Evolutionary conservation across 53 echinoderm and acorn worm species (phyloP), one percentile per base, ranked within the genome.

Genomic region (Hippasteria phrygiana): DNA sequence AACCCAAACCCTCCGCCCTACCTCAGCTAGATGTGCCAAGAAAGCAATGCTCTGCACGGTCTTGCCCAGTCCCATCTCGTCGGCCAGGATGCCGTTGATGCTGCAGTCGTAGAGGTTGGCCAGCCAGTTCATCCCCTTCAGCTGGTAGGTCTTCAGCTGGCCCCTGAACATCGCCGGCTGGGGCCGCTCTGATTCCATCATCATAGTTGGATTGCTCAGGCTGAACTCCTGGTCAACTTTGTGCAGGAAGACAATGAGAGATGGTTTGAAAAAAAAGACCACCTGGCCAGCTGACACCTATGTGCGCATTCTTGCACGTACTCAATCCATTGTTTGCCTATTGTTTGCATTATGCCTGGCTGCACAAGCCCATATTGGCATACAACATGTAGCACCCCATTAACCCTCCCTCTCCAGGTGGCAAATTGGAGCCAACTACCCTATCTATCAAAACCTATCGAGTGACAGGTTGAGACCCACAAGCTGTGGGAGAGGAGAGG

Each of bases 11-110:
- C 67, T 26, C 2, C 33, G 9, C 26, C 79, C 46, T 80, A 96
- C 94, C 94, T 96, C 97, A 33, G 95, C 97, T 8, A 97, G 89
- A 73, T 98, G 99, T 22, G 99, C 94, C 41, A 99, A 50, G 76
- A 99, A 94, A 62, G 90, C 99, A 71, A 96, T 96, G 35, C 94
- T 99, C 94, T 99, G 99, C 17, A 99, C 94, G 9, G 99, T 99
- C 90, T 99, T 99, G 9, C 99, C 99, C 32, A 99, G 89, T 1
- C 99, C 99, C 99, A 99, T 99, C 87, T 99, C 99, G 89, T 96
- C 96, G 31, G 96, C 99, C 43, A 99, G 91, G 62, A 99, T 99
- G n/a, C 99, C 99, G 75, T 99, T 99, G 80, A 99, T 99, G 37
- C 99, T 94, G 71, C 99, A 96, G 94, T 97, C 99, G 78, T 99